Base-by-base conservation (phyloP, 1,140 invertebrate species). In the Adelges cooleyi region DNA sequence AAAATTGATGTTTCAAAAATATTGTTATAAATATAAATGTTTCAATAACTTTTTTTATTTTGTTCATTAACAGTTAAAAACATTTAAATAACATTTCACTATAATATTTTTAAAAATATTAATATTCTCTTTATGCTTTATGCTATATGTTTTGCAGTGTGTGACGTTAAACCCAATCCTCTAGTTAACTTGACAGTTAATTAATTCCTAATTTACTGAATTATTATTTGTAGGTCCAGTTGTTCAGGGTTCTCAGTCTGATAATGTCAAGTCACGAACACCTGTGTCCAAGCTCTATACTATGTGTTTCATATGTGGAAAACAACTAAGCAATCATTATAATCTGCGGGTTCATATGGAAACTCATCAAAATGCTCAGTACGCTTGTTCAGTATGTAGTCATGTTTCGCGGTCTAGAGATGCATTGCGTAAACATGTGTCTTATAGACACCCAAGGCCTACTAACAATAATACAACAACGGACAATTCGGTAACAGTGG, bases 331-430 rank as follows among this genome's bases (percentile, higher is more conserved):
- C 74, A 92, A 92, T 77, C 89, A 90, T 73, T 92, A 92, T 75
- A 92, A 92, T 75, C 76, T 92, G 70, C 79, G 89, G 48, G 89
- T 92, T 67, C 89, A 92, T 72, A 85, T 92, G 81, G 90, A 92
- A 73, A 91, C 89, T 15, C 89, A 91, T 72, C 87, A 88, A 71
- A 89, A 90, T 70, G 84, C 86, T 66, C 83, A 85, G 62, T 84
- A 80, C 73, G 87, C 88, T 20, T 92, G 89, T 72, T 82, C 85
- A 53, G 85, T 87, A 0, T 92, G 89, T 76, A 84, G 82, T 20
- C 89, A 91, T 72, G 88, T 91, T 17, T 90, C 87, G 38, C 80
- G 89, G 65, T 90, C 87, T 52, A 79, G 89, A 67, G 89, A 92
- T 74, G 89, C 90, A 15, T 75, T 92, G 38, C 79, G 90, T 52